These are phyloP conservation scores for Geophilus truncorum DNA, from an alignment of 2,888 invertebrate species.

Conservation along the genomic window DNA sequence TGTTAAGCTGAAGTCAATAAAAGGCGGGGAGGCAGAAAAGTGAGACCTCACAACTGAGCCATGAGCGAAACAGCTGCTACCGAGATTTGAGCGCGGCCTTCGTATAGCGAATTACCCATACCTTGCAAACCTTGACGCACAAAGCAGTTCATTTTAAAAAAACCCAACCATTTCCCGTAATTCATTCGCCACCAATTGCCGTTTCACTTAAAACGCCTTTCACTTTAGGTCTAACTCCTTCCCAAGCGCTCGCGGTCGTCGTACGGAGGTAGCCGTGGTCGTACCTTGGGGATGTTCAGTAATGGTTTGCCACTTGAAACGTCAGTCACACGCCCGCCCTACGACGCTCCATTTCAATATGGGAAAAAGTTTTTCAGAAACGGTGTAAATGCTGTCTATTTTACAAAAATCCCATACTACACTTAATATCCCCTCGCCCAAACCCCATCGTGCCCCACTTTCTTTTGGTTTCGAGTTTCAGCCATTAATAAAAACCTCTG, in stretches of 20 bases:
- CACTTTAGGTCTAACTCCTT: background rate
- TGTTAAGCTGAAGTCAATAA: constrained; percentile 17
- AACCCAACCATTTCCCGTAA: background rate
- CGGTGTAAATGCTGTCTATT: background rate
- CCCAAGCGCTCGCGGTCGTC: background rate
- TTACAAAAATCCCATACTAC: background rate
- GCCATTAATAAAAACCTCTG: background rate
- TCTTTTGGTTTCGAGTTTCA: background rate
- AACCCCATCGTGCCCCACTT: background rate
- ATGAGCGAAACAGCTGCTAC: constrained; percentile 15
- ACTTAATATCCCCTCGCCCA: background rate
- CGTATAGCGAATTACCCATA: background rate
- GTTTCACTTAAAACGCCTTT: background rate
- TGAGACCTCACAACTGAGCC: constrained; percentile 14
- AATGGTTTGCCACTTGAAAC: constrained; percentile 16
- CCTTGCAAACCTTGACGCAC: background rate
- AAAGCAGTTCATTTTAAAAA: background rate
- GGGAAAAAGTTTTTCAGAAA: background rate
- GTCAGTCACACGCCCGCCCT: constrained; percentile 2
- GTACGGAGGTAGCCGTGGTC: background rate
- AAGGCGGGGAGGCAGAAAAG: constrained; percentile 14
- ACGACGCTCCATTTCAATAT: constrained; percentile 11
- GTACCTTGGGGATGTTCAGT: constrained; percentile 15
- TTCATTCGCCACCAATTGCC: background rate
- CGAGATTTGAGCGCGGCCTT: background rate